phyloP scores from a whole-genome alignment of 2,888 invertebrate genomes.

The Dromius quadrimaculatus region DNA sequence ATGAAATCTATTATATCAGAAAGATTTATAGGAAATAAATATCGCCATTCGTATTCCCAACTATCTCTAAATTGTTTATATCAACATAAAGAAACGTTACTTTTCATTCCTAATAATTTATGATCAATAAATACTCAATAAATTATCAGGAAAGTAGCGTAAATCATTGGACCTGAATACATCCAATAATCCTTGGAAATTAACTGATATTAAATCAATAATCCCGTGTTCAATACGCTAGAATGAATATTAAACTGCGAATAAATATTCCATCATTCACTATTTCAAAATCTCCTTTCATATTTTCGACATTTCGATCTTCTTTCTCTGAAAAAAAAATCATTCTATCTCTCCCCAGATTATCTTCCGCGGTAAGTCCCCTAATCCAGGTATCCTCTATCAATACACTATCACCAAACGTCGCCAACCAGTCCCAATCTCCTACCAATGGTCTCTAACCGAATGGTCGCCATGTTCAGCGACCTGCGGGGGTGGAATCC shows the following conservation, averaged over 20 bases:
- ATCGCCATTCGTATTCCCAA: too few species aligned
- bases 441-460: slow-evolving; percentile 80
- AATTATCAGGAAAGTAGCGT: slow-evolving; percentile 3
- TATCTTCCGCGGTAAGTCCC: slow-evolving; percentile 78
- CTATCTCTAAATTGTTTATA: too few species aligned
- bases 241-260: too few species aligned
- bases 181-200: slow-evolving; percentile 15
- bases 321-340: too few species aligned
- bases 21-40: too few species aligned
- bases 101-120: slow-evolving; percentile 30
- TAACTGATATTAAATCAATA: slow-evolving; percentile 15
- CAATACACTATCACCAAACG: slow-evolving; percentile 83
- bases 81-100: too few species aligned
- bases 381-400: slow-evolving; percentile 85
- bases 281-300: too few species aligned
- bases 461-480: slow-evolving; percentile 86
- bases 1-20: too few species aligned
- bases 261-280: too few species aligned
- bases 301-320: too few species aligned
- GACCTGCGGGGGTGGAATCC: slow-evolving; percentile 83
- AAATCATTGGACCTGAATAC: slow-evolving; percentile 11
- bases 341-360: slow-evolving; percentile 71
- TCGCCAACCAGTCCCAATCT: slow-evolving; percentile 70
- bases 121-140: slow-evolving; percentile 18
- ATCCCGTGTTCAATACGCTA: too few species aligned